A percentile compares a stretch with the other conserved stretches of the same genome.
phyloP scores from a whole-genome alignment of 2,888 invertebrate genomes.

The Actias luna region DNA sequence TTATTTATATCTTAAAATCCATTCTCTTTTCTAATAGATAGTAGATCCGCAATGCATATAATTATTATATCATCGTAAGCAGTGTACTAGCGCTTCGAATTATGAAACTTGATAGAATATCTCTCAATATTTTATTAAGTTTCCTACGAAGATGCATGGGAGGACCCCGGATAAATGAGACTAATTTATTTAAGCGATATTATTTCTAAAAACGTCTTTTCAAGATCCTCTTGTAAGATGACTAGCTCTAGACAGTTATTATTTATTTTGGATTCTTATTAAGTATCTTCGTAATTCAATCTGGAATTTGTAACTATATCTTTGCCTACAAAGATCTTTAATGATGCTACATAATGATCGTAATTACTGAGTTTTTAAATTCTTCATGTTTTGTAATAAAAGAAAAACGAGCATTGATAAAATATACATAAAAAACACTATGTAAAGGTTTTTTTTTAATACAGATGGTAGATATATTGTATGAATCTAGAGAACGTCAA shows the following conservation, averaged over 20 bases:
- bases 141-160: conserved; percentile 44
- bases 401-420: conserved; percentile 14
- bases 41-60: too few relatives aligned
- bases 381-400: background rate
- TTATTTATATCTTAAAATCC: too few relatives aligned
- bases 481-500: background rate
- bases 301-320: conserved; percentile 31
- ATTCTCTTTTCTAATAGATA: too few relatives aligned
- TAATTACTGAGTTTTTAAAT: background rate
- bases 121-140: conserved; percentile 52
- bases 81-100: conserved; percentile 33
- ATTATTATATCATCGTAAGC: too few relatives aligned
- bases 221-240: conserved; percentile 54
- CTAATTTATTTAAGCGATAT: conserved; percentile 66
- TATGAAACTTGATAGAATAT: conserved; percentile 52
- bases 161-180: conserved; percentile 51
- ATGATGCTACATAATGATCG: background rate
- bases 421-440: background rate
- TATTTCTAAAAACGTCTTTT: conserved; percentile 58
- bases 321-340: conserved; percentile 28
- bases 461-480: background rate
- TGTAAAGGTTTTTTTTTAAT: background rate
- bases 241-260: conserved; percentile 50
- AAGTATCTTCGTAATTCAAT: conserved; percentile 44
- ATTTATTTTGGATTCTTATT: conserved; percentile 63